These are phyloP conservation scores for Dusona sp. DNA, from an alignment of 2,888 invertebrate genomes.

Conservation along the genomic window DNA sequence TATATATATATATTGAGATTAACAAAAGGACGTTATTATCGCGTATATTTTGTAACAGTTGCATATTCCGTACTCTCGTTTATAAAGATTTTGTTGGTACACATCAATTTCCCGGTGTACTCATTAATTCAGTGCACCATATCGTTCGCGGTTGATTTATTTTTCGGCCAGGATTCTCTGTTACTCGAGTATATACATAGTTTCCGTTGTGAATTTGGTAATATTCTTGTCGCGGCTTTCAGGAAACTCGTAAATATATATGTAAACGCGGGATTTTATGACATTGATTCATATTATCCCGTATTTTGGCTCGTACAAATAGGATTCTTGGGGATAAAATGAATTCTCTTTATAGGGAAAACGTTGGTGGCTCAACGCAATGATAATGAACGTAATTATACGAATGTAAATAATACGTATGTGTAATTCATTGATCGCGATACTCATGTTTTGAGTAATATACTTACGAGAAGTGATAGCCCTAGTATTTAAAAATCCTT, in stretches of 20 bases:
- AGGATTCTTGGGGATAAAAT: slow-evolving; percentile 5
- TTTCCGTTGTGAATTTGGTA: slow-evolving; percentile 36
- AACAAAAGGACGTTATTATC: slow-evolving; percentile 45
- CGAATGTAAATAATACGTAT: not conserved
- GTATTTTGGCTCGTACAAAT: slow-evolving; percentile 2
- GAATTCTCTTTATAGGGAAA: not conserved
- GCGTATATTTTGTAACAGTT: slow-evolving; percentile 45
- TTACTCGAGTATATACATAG: slow-evolving; percentile 5
- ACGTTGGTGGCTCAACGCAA: not conserved
- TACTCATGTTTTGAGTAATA: not conserved
- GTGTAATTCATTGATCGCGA: not conserved
- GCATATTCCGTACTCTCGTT: slow-evolving; percentile 42
- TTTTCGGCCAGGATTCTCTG: slow-evolving; percentile 1
- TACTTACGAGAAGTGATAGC: not conserved
- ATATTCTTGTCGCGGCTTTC: slow-evolving; percentile 12
- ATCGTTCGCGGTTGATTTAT: slow-evolving; percentile 49
- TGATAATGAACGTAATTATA: not conserved
- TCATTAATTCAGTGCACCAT: slow-evolving; percentile 44
- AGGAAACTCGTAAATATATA: slow-evolving; percentile 14
- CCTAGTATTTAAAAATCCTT: not conserved
- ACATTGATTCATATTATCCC: slow-evolving; percentile 23
- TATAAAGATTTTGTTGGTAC: slow-evolving; percentile 46
- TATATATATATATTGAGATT: slow-evolving; percentile 24
- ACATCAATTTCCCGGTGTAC: slow-evolving; percentile 40
- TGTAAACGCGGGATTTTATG: slow-evolving; percentile 14